Conservation (phyloP, 2,797 vertebrate species). For the Liparis tanakae region DNA sequence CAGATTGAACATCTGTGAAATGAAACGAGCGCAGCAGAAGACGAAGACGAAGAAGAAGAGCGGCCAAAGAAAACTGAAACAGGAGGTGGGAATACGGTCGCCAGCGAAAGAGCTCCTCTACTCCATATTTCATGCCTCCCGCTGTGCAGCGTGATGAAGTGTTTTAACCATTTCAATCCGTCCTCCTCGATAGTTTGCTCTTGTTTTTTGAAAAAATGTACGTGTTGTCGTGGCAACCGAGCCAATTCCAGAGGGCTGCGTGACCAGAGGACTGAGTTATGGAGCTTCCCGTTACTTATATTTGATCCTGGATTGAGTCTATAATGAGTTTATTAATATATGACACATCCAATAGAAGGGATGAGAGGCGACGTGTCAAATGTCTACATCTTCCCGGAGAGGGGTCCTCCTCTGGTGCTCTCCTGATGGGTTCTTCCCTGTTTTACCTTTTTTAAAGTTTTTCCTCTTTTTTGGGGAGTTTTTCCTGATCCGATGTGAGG, state of each 20-base stretch:
- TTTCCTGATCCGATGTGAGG: too few relatives aligned
- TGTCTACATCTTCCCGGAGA: neutral
- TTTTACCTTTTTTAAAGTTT: too few relatives aligned
- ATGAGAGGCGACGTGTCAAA: neutral
- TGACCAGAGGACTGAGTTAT: neutral
- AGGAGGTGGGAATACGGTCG: conserved; percentile 33
- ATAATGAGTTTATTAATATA: neutral
- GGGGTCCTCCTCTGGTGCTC: too few relatives aligned
- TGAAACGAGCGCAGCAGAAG: too few relatives aligned
- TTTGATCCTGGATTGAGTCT: neutral
- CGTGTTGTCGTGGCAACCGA: neutral
- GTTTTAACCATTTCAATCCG: neutral
- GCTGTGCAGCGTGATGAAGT: conserved; percentile 1
- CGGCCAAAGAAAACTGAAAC: conserved; percentile 9
- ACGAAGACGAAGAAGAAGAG: too few relatives aligned
- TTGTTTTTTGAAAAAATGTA: neutral
- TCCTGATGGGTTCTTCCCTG: too few relatives aligned
- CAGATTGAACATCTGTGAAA: too few relatives aligned
- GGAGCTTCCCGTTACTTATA: neutral
- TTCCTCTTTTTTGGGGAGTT: too few relatives aligned
- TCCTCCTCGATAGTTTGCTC: neutral
- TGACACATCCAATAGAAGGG: neutral
- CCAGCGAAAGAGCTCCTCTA: conserved; percentile 6
- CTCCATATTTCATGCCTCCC: conserved; percentile 43
- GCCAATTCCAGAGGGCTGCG: neutral